A percentile compares a stretch with the other conserved stretches of the same genome.
phyloP scores from a whole-genome alignment of 2,888 invertebrate genomes.

The Latrodectus elegans region DNA sequence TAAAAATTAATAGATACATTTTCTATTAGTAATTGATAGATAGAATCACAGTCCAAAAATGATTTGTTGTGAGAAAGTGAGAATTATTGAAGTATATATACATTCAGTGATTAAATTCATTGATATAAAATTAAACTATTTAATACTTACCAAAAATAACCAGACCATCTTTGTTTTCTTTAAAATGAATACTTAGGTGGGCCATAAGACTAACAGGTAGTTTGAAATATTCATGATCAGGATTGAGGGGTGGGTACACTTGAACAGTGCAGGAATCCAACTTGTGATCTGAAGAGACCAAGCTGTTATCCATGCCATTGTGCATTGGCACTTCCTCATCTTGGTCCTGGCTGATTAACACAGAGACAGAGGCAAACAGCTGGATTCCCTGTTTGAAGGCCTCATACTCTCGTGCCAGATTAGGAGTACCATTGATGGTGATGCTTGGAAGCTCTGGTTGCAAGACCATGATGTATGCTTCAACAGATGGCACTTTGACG shows the following conservation, averaged over 20 bases:
- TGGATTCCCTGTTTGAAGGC: constrained; percentile 90
- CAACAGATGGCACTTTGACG: constrained; percentile 84
- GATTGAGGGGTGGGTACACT: constrained; percentile 95
- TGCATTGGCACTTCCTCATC: constrained; percentile 62
- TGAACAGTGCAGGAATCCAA: constrained; percentile 95
- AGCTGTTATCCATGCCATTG: constrained; percentile 47
- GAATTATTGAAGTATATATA: no score
- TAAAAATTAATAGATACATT: no score
- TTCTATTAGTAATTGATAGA: no score
- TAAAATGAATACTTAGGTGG: constrained; percentile 85
- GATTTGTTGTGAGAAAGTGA: no score
- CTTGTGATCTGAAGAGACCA: constrained; percentile 77
- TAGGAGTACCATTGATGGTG: constrained; percentile 86
- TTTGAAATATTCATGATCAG: constrained; percentile 92
- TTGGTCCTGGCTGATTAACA: constrained; percentile 75
- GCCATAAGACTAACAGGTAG: constrained; percentile 85
- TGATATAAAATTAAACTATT: no score
- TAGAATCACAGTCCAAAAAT: no score
- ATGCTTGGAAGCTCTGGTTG: constrained; percentile 90
- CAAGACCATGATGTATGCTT: constrained; percentile 90
- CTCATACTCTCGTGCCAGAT: constrained; percentile 88
- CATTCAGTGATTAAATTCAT: no score
- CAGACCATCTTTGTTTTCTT: constrained; percentile 92
- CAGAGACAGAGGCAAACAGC: constrained; percentile 89
- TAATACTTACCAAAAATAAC: constrained; percentile 78